Conservation (phyloP, 2,113 vertebrate species). For the Syrmaticus mikado region DNA sequence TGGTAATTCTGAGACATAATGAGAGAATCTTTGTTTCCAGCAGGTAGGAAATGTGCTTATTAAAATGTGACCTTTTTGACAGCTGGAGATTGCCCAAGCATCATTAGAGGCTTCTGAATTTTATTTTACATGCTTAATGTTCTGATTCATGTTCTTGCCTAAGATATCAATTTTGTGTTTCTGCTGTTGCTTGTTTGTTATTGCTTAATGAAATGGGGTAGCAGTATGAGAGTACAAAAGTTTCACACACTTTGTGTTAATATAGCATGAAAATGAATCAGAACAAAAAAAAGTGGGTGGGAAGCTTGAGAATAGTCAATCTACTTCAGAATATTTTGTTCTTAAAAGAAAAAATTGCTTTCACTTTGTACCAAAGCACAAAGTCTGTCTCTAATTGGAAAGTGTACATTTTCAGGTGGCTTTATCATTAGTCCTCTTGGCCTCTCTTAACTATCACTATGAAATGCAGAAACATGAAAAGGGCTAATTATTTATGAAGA, state of each 20-base stretch:
- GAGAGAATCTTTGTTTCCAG: neutral
- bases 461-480: neutral
- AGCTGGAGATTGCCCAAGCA: neutral
- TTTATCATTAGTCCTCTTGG: neutral
- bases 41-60: neutral
- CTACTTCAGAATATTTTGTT: neutral
- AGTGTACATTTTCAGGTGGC: neutral
- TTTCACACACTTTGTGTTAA: neutral
- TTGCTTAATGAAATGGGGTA: neutral
- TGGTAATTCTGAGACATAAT: neutral
- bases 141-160: neutral
- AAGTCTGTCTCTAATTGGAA: neutral
- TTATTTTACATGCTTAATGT: neutral
- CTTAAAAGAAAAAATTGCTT: neutral
- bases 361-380: neutral
- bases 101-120: neutral
- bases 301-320: neutral
- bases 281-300: neutral
- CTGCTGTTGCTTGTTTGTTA: neutral
- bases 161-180: neutral
- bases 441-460: neutral
- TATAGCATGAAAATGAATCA: neutral
- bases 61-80: neutral
- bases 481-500: neutral
- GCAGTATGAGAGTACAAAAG: neutral